Percentiles rank a stretch among this genome's conserved stretches.
These are phyloP conservation scores for Salvator merianae DNA, from an alignment of 2,113 vertebrate species.

Conservation along the genomic window DNA sequence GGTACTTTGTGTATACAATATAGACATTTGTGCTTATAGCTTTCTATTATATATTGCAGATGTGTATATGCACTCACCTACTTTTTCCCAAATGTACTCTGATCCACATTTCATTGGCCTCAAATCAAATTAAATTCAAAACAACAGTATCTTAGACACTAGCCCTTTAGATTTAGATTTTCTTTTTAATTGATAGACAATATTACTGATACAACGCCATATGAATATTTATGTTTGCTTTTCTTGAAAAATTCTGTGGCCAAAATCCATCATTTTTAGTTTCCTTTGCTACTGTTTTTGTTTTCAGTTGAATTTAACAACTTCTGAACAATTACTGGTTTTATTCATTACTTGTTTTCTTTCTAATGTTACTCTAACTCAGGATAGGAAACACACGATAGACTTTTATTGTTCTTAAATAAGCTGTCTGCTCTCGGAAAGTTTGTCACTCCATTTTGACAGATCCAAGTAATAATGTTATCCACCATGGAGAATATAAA, in stretches of 20 bases:
- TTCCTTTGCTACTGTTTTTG: constrained; percentile 19
- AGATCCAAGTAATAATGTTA: constrained; percentile 78
- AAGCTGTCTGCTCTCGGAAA: constrained; percentile 69
- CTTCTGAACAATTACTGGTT: constrained; percentile 39
- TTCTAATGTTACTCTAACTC: constrained; percentile 42
- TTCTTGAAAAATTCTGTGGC: not conserved
- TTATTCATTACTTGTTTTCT: constrained; percentile 55
- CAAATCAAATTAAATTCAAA: too few species aligned
- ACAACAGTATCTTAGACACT: too few species aligned
- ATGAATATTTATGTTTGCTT: constrained; percentile 34
- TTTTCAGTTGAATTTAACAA: constrained; percentile 26
- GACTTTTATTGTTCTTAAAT: constrained; percentile 69
- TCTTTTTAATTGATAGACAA: too few species aligned
- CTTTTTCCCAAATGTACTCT: too few species aligned
- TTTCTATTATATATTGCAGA: too few species aligned
- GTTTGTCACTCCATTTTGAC: constrained; percentile 73
- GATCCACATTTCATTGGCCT: too few species aligned
- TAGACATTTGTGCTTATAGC: too few species aligned
- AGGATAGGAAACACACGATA: constrained; percentile 65
- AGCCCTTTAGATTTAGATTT: too few species aligned
- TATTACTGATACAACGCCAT: constrained; percentile 33
- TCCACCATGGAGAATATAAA: constrained; percentile 73
- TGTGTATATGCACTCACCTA: too few species aligned
- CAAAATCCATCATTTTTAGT: constrained; percentile 28
- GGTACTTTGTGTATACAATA: too few species aligned